Evolutionary conservation across 2,888 invertebrate species (phyloP).

Genomic region (Mechanitis messenoides): DNA sequence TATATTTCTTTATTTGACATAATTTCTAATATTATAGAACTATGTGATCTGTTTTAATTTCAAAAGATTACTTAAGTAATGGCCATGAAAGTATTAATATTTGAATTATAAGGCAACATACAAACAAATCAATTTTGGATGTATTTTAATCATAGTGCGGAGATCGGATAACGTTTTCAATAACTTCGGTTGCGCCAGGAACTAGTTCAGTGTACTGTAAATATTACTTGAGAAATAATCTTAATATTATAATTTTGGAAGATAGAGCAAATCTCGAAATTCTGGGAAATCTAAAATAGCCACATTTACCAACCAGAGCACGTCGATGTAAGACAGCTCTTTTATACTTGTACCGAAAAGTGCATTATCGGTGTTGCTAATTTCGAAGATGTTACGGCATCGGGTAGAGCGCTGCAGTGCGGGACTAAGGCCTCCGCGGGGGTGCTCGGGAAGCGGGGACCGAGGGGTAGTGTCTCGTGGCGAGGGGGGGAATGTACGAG

Average conservation of each 20-base stretch:
- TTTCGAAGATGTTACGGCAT: slow-evolving; percentile 66
- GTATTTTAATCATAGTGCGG: not conserved
- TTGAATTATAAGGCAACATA: too few relatives aligned
- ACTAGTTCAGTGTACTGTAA: too few relatives aligned
- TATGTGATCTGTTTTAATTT: too few relatives aligned
- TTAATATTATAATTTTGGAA: too few relatives aligned
- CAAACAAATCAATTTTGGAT: too few relatives aligned
- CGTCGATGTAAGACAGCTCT: slow-evolving; percentile 16
- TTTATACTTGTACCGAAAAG: slow-evolving; percentile 41
- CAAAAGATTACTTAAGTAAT: too few relatives aligned
- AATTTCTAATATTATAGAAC: too few relatives aligned
- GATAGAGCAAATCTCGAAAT: not conserved
- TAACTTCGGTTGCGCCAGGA: slow-evolving; percentile 7
- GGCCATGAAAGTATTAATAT: too few relatives aligned
- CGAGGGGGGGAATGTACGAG: slow-evolving; percentile 28
- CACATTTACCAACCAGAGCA: slow-evolving; percentile 5
- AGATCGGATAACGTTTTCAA: slow-evolving; percentile 7
- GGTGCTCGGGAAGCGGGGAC: slow-evolving; percentile 49
- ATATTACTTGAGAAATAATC: too few relatives aligned
- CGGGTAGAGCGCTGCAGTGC: slow-evolving; percentile 63
- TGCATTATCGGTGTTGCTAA: slow-evolving; percentile 65
- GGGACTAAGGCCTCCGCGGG: slow-evolving; percentile 44
- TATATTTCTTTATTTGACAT: too few relatives aligned
- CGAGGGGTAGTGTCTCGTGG: slow-evolving; percentile 42
- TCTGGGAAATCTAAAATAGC: slow-evolving; percentile 2